Evolutionary conservation across 2,888 invertebrate genomes (phyloP).

Genomic region (Drosophila tripunctata): DNA sequence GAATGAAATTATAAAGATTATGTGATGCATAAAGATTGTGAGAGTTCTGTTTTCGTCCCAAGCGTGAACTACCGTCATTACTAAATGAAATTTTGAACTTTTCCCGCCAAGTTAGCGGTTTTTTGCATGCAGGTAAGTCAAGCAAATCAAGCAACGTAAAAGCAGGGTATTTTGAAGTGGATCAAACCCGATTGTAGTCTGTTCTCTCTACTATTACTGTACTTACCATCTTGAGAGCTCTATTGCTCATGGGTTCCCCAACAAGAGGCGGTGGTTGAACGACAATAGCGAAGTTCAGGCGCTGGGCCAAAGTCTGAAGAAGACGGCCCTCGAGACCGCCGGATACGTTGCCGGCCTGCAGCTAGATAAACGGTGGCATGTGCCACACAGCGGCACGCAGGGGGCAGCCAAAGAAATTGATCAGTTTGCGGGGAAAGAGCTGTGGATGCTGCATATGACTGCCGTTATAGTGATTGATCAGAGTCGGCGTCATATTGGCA

Average conservation of each 20-base stretch:
- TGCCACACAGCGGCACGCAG: conserved; percentile 53
- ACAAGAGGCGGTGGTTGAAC: conserved; percentile 14
- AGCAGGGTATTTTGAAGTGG: too few relatives aligned
- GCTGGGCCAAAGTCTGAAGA: conserved; percentile 47
- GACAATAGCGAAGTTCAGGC: conserved; percentile 60
- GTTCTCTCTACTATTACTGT: neutral
- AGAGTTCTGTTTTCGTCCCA: too few relatives aligned
- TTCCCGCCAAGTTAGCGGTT: too few relatives aligned
- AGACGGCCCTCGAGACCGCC: conserved; percentile 69
- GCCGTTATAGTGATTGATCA: conserved; percentile 64
- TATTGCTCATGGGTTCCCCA: conserved; percentile 20
- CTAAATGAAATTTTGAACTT: too few relatives aligned
- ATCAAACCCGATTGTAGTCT: too few relatives aligned
- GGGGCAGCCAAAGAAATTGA: conserved; percentile 68
- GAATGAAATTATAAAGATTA: too few relatives aligned
- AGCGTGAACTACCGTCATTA: too few relatives aligned
- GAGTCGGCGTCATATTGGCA: conserved; percentile 42
- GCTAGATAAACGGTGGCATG: conserved; percentile 53
- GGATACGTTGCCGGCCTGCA: conserved; percentile 16
- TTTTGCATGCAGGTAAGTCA: too few relatives aligned
- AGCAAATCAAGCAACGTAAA: too few relatives aligned
- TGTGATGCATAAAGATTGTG: too few relatives aligned
- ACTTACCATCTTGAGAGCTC: conserved; percentile 62
- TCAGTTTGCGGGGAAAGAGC: conserved; percentile 68
- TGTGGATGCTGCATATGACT: conserved; percentile 33